phyloP scores from a whole-genome alignment of 2,888 invertebrate species.

The Yponomeuta sedellus region DNA sequence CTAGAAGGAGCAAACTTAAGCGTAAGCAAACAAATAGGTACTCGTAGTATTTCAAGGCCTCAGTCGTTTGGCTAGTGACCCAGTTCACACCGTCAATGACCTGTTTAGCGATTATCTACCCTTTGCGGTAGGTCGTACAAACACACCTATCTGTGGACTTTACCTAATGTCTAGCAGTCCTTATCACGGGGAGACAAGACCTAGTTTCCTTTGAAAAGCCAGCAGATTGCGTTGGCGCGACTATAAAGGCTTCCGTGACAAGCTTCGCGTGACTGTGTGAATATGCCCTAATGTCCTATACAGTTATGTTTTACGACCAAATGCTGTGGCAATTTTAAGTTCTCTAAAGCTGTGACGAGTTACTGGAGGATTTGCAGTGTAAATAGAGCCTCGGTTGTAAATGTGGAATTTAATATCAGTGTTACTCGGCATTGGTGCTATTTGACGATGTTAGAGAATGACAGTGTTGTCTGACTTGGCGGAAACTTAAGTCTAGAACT shows the following conservation, averaged over 20 bases:
- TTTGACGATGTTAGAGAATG: no score
- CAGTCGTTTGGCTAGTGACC: not conserved
- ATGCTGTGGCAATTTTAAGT: not conserved
- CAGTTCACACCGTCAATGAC: slow-evolving; percentile 40
- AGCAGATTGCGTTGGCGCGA: not conserved
- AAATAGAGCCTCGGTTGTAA: no score
- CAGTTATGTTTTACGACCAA: not conserved
- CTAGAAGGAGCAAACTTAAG: no score
- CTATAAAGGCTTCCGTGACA: not conserved
- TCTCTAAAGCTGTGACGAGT: not conserved
- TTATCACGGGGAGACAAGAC: not conserved
- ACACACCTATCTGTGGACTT: not conserved
- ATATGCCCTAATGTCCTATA: not conserved
- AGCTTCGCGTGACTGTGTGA: not conserved
- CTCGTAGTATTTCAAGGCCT: not conserved
- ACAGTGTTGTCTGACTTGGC: no score
- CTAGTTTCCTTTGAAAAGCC: not conserved
- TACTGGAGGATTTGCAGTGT: not conserved
- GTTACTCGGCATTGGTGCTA: no score
- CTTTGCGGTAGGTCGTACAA: slow-evolving; percentile 47
- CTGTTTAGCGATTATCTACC: slow-evolving; percentile 41
- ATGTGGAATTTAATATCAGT: no score
- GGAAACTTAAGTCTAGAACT: no score
- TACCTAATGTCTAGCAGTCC: not conserved
- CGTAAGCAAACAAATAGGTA: not conserved